Conservation (phyloP, 2,888 invertebrate species). For the Polylopha cassiicola region DNA sequence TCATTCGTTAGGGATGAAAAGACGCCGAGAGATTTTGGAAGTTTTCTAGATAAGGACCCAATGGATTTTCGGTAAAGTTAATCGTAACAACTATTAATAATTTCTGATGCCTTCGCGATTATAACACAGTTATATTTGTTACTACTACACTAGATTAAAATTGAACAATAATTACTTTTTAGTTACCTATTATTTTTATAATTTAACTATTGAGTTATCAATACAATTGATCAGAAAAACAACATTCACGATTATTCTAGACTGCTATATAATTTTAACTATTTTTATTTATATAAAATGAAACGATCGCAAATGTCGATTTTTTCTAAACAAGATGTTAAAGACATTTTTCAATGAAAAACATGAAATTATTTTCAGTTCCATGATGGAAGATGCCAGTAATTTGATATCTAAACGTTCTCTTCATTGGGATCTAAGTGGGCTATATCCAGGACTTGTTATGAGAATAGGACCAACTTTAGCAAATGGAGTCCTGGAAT, state of each 20-base stretch:
- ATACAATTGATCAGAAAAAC: too few species aligned
- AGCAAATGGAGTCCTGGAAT: constrained; percentile 84
- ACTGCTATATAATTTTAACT: too few species aligned
- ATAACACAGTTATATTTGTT: too few species aligned
- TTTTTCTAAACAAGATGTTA: too few species aligned
- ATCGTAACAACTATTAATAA: constrained; percentile 1
- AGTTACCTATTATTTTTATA: background rate
- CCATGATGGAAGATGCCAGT: constrained; percentile 82
- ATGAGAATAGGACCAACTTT: constrained; percentile 86
- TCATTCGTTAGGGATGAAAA: constrained; percentile 81
- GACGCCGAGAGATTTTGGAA: constrained; percentile 80
- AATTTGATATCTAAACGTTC: constrained; percentile 83
- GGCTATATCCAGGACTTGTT: constrained; percentile 84
- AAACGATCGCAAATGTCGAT: too few species aligned
- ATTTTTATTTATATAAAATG: too few species aligned
- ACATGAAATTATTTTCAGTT: constrained; percentile 49
- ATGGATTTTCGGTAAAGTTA: constrained; percentile 81
- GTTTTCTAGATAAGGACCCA: constrained; percentile 84
- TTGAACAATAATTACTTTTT: too few species aligned
- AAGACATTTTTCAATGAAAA: too few species aligned
- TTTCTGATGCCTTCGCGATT: too few species aligned
- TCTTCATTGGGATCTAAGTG: constrained; percentile 85
- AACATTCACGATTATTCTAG: too few species aligned
- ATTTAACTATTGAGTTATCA: background rate
- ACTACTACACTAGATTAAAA: too few species aligned